phyloP scores from a whole-genome alignment of 2,113 vertebrate species.

The Cnemophilus loriae region DNA sequence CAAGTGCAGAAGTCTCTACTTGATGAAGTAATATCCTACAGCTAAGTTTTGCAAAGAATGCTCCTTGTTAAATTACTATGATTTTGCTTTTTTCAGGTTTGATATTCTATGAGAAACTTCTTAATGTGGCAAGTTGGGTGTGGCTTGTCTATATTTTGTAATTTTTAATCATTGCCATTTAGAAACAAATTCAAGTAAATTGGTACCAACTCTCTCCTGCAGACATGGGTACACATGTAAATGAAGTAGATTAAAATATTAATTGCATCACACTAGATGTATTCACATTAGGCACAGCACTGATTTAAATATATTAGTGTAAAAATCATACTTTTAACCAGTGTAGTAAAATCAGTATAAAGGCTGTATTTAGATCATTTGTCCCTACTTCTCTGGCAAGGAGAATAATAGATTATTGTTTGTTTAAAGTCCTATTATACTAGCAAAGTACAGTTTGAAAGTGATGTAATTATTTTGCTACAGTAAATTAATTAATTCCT shows the following conservation, averaged over 20 bases:
- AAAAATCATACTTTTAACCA: not conserved
- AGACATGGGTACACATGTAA: not conserved
- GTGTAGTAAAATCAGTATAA: not conserved
- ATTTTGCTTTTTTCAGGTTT: not conserved
- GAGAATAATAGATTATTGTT: not conserved
- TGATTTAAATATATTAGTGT: not conserved
- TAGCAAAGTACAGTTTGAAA: not conserved
- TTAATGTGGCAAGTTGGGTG: not conserved
- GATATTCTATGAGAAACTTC: not conserved
- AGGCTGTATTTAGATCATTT: not conserved
- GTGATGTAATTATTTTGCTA: not conserved
- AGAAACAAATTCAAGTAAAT: not conserved
- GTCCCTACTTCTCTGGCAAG: not conserved
- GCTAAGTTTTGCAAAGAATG: not conserved
- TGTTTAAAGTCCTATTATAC: not conserved
- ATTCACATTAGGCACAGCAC: not conserved
- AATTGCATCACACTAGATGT: not conserved
- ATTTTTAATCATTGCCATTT: not conserved
- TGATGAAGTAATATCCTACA: not conserved
- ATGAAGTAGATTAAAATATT: not conserved
- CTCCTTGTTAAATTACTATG: not conserved
- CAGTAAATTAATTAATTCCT: not conserved
- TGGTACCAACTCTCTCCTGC: not conserved
- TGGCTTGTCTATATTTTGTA: not conserved
- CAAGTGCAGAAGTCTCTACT: not conserved